Evolutionary conservation across 35 echinoderm and acorn worm genomes (phyloP).

Genomic region (Strongylocentrotus purpuratus): DNA sequence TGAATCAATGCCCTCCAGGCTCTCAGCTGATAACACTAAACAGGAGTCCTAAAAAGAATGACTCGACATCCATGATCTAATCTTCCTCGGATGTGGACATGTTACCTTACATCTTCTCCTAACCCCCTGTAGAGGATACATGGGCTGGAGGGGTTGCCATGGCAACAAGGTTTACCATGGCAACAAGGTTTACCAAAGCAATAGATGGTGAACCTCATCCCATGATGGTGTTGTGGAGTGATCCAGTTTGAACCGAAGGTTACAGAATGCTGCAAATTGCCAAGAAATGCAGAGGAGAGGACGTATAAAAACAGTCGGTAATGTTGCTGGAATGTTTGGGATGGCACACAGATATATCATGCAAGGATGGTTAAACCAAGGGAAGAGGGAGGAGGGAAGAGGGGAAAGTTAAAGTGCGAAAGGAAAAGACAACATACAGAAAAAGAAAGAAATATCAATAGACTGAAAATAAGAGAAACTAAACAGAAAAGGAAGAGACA

Average conservation of each 20-base stretch:
- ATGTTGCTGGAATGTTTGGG: neutral
- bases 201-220: too few relatives aligned
- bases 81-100: neutral
- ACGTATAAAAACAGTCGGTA: neutral
- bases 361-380: neutral
- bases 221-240: neutral
- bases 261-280: constrained; percentile 10
- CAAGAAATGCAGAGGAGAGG: neutral
- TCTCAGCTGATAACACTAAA: too few relatives aligned
- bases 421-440: neutral
- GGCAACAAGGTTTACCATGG: too few relatives aligned
- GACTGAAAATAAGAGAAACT: neutral
- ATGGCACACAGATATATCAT: neutral
- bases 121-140: neutral
- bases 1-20: too few relatives aligned
- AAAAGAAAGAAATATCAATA: neutral
- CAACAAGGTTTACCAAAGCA: too few relatives aligned
- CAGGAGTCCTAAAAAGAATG: too few relatives aligned
- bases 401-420: neutral
- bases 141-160: too few relatives aligned
- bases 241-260: neutral
- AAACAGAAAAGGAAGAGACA: too few relatives aligned
- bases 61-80: neutral
- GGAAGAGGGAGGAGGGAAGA: neutral
- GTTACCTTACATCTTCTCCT: neutral